phyloP scores from a whole-genome alignment of 2,113 vertebrate species.

The Sceloporus undulatus region DNA sequence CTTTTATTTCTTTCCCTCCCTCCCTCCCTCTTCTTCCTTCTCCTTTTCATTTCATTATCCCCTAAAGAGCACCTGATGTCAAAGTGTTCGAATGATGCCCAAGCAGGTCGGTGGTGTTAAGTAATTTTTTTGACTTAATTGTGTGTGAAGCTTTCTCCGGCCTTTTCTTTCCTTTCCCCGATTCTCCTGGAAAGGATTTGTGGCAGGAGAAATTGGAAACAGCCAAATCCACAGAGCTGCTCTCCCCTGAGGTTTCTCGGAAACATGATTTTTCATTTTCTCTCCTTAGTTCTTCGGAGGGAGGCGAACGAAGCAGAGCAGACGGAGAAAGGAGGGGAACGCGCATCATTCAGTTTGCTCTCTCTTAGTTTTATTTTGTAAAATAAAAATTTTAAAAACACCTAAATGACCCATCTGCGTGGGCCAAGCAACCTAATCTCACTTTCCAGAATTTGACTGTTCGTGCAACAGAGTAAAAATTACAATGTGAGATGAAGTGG shows the following conservation, averaged over 20 bases:
- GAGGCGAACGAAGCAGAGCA: constrained; percentile 13
- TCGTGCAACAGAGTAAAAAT: neutral
- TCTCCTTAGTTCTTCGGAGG: neutral
- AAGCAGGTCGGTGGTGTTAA: constrained; percentile 23
- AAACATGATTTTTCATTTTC: neutral
- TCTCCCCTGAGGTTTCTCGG: constrained; percentile 7
- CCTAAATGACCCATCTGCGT: constrained; percentile 24
- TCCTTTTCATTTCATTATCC: constrained; percentile 22
- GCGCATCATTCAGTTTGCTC: constrained; percentile 17
- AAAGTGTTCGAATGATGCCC: constrained; percentile 18
- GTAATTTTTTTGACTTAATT: constrained; percentile 27
- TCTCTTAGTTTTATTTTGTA: neutral
- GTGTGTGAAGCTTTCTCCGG: neutral
- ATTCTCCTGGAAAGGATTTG: neutral
- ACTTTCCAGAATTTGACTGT: constrained; percentile 6
- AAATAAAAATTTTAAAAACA: neutral
- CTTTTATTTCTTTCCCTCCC: constrained; percentile 52
- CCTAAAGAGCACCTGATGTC: constrained; percentile 21
- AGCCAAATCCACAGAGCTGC: neutral
- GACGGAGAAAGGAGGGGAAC: neutral
- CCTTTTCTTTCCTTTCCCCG: neutral
- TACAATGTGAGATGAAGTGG: neutral
- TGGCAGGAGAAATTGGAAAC: constrained; percentile 48
- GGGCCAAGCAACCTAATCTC: neutral
- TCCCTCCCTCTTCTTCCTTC: neutral